A percentile compares a stretch with the other conserved stretches of the same genome.
phyloP scores from a whole-genome alignment of 2,113 vertebrate genomes.

The Oryzias woworae region DNA sequence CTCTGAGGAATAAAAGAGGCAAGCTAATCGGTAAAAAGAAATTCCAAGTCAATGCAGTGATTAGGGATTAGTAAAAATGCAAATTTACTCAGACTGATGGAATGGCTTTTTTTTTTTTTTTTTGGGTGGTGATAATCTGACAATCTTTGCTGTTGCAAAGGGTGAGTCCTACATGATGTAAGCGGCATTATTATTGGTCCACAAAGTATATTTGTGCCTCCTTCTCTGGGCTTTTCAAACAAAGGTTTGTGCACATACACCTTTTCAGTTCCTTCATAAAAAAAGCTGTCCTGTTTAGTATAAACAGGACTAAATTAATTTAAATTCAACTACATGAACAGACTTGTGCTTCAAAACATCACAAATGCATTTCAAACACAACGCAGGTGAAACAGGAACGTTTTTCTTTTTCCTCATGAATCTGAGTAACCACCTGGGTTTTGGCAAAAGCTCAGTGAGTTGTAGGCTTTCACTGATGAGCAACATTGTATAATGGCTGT shows the following conservation, averaged over 20 bases:
- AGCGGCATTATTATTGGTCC: neutral
- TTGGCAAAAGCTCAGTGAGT: neutral
- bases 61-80: constrained; percentile 77
- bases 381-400: neutral
- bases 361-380: neutral
- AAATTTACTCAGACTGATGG: constrained; percentile 66
- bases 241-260: neutral
- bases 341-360: too few species aligned
- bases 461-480: constrained; percentile 16
- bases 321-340: neutral
- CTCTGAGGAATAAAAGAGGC: constrained; percentile 64
- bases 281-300: neutral
- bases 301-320: neutral
- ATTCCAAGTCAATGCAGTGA: constrained; percentile 66
- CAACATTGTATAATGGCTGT: constrained; percentile 19
- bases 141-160: constrained; percentile 5
- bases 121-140: constrained; percentile 12
- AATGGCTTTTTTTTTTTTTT: constrained; percentile 43
- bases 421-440: neutral
- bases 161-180: neutral
- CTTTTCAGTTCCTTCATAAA: neutral
- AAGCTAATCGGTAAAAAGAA: constrained; percentile 63
- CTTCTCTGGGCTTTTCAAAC: neutral
- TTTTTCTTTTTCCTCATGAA: neutral
- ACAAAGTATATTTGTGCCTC: neutral